Conservation (phyloP, 2,113 vertebrate genomes). For the Psittacara wagleri region DNA sequence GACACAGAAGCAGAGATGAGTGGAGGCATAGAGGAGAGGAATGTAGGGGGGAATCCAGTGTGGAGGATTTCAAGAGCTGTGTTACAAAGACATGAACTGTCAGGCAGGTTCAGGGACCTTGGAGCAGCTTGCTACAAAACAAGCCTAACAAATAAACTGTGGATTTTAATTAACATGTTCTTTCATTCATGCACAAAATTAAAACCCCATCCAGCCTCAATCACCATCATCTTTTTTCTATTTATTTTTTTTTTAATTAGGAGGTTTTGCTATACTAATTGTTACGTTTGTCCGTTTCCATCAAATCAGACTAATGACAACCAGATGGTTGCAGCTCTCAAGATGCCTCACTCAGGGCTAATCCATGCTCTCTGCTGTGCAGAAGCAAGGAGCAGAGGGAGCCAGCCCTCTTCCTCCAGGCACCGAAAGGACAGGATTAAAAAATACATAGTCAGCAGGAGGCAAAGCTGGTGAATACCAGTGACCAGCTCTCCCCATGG, state of each 20-base stretch:
- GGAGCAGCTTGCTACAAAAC: neutral
- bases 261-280: slow-evolving; percentile 53
- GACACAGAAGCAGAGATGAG: neutral
- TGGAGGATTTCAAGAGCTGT: neutral
- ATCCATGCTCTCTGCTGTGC: neutral
- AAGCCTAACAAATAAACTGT: neutral
- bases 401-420: neutral
- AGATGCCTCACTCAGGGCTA: slow-evolving; percentile 52
- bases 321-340: slow-evolving; percentile 43
- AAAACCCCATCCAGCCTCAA: slow-evolving; percentile 28
- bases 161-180: slow-evolving; percentile 55
- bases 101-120: neutral
- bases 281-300: slow-evolving; percentile 59
- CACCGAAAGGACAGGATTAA: neutral
- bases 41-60: neutral
- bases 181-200: slow-evolving; percentile 13
- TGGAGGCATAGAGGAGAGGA: neutral
- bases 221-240: neutral
- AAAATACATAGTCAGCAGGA: neutral
- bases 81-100: neutral
- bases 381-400: neutral
- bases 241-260: slow-evolving; percentile 31
- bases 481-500: neutral
- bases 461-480: neutral
- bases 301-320: slow-evolving; percentile 55